These are phyloP conservation scores for Callipepla squamata DNA, from an alignment of 2,113 vertebrate genomes.

Conservation along the genomic window DNA sequence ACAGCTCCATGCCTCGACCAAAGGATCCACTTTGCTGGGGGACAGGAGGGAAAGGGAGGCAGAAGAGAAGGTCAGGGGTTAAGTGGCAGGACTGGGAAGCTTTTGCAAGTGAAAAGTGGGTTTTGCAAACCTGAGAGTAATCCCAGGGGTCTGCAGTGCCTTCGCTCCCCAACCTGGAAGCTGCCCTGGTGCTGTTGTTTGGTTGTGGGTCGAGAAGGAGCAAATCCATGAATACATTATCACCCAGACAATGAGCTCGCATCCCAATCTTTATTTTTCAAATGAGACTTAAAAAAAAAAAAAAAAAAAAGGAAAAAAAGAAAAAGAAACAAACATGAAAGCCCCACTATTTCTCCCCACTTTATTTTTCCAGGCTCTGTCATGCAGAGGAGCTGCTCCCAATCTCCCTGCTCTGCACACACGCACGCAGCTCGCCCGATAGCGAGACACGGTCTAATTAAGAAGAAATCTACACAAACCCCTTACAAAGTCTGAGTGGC, in stretches of 20 bases:
- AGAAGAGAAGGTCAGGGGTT: constrained; percentile 32
- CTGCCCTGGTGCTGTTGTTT: background rate
- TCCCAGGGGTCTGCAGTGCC: constrained; percentile 4
- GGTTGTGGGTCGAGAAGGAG: background rate
- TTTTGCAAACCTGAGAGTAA: constrained; percentile 39
- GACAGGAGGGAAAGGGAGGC: background rate
- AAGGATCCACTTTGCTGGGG: background rate
- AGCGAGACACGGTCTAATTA: constrained; percentile 46
- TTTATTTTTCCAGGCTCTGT: background rate
- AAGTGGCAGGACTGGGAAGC: background rate
- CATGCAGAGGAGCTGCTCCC: constrained; percentile 4
- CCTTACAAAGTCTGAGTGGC: constrained; percentile 70
- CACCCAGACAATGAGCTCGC: background rate
- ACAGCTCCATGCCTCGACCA: background rate
- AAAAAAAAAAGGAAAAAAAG: background rate
- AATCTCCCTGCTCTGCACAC: background rate
- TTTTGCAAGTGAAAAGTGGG: constrained; percentile 37
- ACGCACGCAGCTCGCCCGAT: background rate
- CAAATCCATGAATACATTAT: constrained; percentile 66
- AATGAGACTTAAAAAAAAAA: background rate
- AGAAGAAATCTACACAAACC: constrained; percentile 60
- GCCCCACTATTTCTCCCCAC: background rate
- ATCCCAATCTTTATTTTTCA: background rate
- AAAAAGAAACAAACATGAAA: background rate
- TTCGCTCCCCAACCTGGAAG: background rate